phyloP scores from a whole-genome alignment of 1,140 invertebrate species.

The Drosophila ficusphila region DNA sequence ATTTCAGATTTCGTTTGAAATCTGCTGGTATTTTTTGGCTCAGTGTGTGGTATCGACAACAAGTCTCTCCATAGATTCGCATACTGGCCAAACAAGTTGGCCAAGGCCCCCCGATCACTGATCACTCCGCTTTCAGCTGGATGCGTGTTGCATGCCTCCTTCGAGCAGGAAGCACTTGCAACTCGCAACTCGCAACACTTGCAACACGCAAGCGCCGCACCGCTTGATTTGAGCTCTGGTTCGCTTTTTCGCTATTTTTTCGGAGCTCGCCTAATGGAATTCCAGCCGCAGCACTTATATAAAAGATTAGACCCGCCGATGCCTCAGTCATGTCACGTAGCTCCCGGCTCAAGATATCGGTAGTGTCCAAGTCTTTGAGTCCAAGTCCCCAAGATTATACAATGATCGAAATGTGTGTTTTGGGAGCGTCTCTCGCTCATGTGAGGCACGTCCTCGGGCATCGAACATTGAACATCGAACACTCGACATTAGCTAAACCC shows the following conservation, averaged over 20 bases:
- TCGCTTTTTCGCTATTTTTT: conserved; percentile 32
- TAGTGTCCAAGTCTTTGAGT: conserved; percentile 23
- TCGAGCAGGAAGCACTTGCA: conserved; percentile 76
- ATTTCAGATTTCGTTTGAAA: no score
- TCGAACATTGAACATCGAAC: neutral
- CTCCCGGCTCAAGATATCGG: conserved; percentile 10
- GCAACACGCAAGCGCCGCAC: conserved; percentile 70
- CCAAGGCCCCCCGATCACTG: conserved; percentile 28
- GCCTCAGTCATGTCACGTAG: conserved; percentile 48
- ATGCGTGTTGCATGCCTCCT: conserved; percentile 71
- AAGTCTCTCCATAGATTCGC: conserved; percentile 24
- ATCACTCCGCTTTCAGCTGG: conserved; percentile 17
- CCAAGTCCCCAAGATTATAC: conserved; percentile 31
- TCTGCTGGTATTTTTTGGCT: no score
- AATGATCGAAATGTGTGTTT: conserved; percentile 51
- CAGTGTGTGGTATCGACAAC: conserved; percentile 29
- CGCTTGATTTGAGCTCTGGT: conserved; percentile 58
- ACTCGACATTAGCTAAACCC: conserved; percentile 12
- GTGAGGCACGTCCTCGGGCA: conserved; percentile 38
- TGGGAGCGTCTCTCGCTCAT: conserved; percentile 45
- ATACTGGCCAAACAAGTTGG: conserved; percentile 73
- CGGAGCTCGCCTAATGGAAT: conserved; percentile 49
- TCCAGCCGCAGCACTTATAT: conserved; percentile 40
- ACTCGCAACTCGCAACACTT: conserved; percentile 57
- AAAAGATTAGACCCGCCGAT: conserved; percentile 45